A percentile compares a stretch with the other conserved stretches of the same genome.
phyloP scores from a whole-genome alignment of 1,140 invertebrate genomes.

The Dinoponera quadriceps region DNA sequence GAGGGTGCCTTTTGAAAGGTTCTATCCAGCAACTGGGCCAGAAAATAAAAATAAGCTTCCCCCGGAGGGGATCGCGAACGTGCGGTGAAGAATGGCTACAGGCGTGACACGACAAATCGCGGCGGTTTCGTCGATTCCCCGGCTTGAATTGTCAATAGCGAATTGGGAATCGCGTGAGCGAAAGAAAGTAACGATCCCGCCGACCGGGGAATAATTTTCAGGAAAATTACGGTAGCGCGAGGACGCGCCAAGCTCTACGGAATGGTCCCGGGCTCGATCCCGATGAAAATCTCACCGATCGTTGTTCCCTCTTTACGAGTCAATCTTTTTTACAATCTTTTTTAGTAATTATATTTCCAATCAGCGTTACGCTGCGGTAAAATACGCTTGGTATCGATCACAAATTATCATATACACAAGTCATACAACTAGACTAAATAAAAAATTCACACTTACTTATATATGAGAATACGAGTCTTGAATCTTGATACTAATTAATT shows the following conservation, averaged over 20 bases:
- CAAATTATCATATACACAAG: no score
- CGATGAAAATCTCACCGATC: constrained; percentile 1
- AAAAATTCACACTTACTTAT: no score
- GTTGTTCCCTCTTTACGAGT: no score
- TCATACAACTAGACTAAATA: no score
- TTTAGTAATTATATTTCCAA: neutral
- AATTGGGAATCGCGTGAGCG: neutral
- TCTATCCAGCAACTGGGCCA: constrained; percentile 50
- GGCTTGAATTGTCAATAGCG: neutral
- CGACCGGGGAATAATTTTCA: neutral
- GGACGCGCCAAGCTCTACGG: neutral
- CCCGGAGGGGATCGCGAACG: constrained; percentile 46
- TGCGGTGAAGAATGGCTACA: constrained; percentile 30
- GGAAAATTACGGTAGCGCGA: neutral
- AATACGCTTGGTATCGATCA: neutral
- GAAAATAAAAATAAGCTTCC: constrained; percentile 73
- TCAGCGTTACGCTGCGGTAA: neutral
- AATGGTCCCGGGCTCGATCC: no score
- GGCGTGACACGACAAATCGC: constrained; percentile 47
- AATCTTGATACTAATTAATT: no score
- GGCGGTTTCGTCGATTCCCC: neutral
- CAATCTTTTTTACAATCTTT: neutral
- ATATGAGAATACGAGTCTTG: no score
- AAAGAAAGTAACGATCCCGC: neutral
- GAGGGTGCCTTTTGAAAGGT: constrained; percentile 62